Base-by-base conservation (phyloP, 1,140 invertebrate genomes). In the Bradynema listronoti region DNA sequence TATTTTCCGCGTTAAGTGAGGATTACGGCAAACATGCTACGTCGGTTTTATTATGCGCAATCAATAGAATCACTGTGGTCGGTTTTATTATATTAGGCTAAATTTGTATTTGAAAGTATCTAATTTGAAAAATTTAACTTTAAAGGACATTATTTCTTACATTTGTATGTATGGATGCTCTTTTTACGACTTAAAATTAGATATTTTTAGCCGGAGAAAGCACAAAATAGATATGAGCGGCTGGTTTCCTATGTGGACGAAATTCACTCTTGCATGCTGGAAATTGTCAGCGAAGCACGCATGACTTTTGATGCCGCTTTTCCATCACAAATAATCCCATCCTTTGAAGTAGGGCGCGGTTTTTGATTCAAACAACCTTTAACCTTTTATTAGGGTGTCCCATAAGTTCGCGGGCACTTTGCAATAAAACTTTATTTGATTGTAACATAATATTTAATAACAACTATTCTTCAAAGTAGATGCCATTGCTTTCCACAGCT, bases 281-380 rank as follows among this genome's bases (percentile, higher is more conserved):
- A 69, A 4, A 50, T 70, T 11, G 53, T 69, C 5, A 69, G 69
- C 14, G 71, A 69, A n/a, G 55, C 67, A 1, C 30, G 33, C 30
- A 33, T 14, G 14, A 73, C 66, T 16, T 69, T 69, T 46, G 67
- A 71, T 1, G n/a, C 43, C 9, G 49, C 68, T 14, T 69, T 70
- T 42, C 30, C 66, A n/a, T 27, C 41, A 19, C 47, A 73, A 45
- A 50, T 69, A 53, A 61, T 69, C n/a, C 71, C 67, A 14, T 71
- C 67, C 43, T 74, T 69, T 27, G 67, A 69, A 42, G 65, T 69
- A 39, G n/a, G n/a, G n/a, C n/a, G n/a, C n/a, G n/a, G n/a, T n/a
- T 32, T 14, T 14, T 14, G 14, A 14, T 39, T 14, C 14, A 39
- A 39, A 19, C 36, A 39, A 39, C 36, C 14, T 14, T 19, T 14